Evolutionary conservation across 1,140 invertebrate species (phyloP).

Genomic region (Lasaia peninsularis): DNA sequence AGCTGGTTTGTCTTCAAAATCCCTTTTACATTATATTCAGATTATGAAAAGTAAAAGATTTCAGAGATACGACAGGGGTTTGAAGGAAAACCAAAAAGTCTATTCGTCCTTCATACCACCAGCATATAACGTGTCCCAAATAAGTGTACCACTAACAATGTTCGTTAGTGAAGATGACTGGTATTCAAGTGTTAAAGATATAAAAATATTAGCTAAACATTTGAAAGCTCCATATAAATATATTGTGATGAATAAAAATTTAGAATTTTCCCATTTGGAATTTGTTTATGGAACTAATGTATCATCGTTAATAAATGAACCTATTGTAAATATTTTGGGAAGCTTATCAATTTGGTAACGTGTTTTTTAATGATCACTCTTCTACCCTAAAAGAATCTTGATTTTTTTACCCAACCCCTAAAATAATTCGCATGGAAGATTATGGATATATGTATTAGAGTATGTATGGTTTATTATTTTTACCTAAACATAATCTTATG

Average conservation of each 20-base stretch:
- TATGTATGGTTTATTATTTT: too few species aligned
- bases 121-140: conserved; percentile 39
- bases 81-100: conserved; percentile 31
- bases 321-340: conserved; percentile 37
- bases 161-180: conserved; percentile 50
- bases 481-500: too few species aligned
- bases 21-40: conserved; percentile 56
- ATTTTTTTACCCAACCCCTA: too few species aligned
- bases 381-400: too few species aligned
- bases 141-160: conserved; percentile 42
- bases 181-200: conserved; percentile 44
- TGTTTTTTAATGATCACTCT: too few species aligned
- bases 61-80: conserved; percentile 49
- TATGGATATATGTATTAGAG: too few species aligned
- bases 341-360: too few species aligned
- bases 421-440: too few species aligned
- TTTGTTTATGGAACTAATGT: conserved; percentile 53
- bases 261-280: conserved; percentile 57
- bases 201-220: conserved; percentile 32
- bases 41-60: conserved; percentile 41
- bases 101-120: conserved; percentile 44
- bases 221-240: conserved; percentile 38
- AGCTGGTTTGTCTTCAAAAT: conserved; percentile 46
- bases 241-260: conserved; percentile 39
- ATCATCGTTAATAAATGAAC: conserved; percentile 43